A percentile compares a stretch with the other conserved stretches of the same genome.
phyloP scores from a whole-genome alignment of 1,140 invertebrate species.

The Anadara kagoshimensis region DNA sequence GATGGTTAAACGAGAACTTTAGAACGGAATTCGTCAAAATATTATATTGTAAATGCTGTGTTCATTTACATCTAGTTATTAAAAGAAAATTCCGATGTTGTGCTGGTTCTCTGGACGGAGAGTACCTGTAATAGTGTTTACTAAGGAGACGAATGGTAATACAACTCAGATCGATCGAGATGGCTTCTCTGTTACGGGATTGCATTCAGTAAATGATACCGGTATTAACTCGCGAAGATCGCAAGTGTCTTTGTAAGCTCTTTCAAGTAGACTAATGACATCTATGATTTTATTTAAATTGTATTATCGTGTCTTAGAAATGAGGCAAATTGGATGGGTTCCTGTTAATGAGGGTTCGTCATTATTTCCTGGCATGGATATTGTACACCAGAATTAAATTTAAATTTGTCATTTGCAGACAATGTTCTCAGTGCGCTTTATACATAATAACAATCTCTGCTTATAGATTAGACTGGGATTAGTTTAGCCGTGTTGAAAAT shows the following conservation, averaged over 20 bases:
- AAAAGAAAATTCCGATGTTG: slow-evolving; percentile 4
- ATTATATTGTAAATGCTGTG: slow-evolving; percentile 60
- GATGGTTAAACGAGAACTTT: slow-evolving; percentile 81
- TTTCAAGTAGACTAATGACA: too few species aligned
- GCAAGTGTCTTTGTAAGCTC: slow-evolving; percentile 16
- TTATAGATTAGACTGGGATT: too few species aligned
- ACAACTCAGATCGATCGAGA: slow-evolving; percentile 6
- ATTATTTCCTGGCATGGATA: too few species aligned
- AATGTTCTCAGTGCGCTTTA: too few species aligned
- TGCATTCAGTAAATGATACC: slow-evolving; percentile 8
- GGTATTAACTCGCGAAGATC: neutral
- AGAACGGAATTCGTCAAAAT: slow-evolving; percentile 76
- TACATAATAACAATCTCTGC: too few species aligned
- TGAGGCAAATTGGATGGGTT: too few species aligned
- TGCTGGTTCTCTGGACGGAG: neutral
- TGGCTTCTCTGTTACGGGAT: slow-evolving; percentile 5
- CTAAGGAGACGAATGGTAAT: slow-evolving; percentile 11
- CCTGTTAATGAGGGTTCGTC: too few species aligned
- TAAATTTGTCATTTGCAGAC: too few species aligned
- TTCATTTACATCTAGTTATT: slow-evolving; percentile 21
- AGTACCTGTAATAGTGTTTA: slow-evolving; percentile 25
- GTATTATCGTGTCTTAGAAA: too few species aligned
- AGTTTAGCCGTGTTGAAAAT: too few species aligned
- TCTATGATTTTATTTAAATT: too few species aligned
- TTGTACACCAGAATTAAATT: too few species aligned